phyloP scores from a whole-genome alignment of 92 coral and sea anemone species.

The Diadumene lineata region DNA sequence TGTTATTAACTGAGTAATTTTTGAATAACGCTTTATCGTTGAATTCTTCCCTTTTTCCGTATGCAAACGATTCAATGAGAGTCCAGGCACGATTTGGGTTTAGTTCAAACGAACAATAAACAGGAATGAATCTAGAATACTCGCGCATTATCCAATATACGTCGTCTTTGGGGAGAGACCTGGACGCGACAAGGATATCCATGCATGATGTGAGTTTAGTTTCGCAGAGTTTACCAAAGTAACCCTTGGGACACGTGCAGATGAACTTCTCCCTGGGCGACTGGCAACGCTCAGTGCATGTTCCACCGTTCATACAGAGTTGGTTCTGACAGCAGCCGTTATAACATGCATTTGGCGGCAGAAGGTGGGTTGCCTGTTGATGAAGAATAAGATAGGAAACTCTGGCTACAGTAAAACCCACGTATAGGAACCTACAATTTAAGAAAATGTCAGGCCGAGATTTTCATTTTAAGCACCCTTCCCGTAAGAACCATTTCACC shows the following conservation, averaged over 20 bases:
- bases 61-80: neutral
- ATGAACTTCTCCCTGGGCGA: neutral
- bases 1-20: neutral
- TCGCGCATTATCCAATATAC: neutral
- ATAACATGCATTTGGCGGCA: slow-evolving; percentile 6
- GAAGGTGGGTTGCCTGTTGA: neutral
- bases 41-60: neutral
- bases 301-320: slow-evolving; percentile 8
- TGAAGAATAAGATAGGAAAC: neutral
- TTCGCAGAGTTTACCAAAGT: neutral
- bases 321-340: slow-evolving; percentile 6
- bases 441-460: no score
- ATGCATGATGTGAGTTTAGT: neutral
- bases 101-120: neutral
- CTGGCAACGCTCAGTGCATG: neutral
- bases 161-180: neutral
- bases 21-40: neutral
- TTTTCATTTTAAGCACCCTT: no score
- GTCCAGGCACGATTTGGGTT: slow-evolving; percentile 3
- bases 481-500: no score
- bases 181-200: neutral
- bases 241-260: neutral
- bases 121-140: neutral
- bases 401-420: no score
- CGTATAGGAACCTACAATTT: no score